Base-by-base conservation (phyloP, 2,888 invertebrate species). In the Phengaris arion region DNA sequence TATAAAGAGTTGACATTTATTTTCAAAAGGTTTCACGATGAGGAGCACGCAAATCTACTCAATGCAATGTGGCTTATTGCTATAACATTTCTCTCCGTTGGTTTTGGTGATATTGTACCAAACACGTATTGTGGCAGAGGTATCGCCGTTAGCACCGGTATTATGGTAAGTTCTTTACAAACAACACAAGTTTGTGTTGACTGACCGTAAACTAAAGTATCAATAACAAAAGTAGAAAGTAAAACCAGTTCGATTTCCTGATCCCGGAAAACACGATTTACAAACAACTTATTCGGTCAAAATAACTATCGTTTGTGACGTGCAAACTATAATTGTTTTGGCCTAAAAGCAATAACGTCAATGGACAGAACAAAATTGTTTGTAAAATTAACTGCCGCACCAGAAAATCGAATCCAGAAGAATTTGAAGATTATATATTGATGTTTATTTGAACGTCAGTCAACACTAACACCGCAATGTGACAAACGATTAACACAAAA, bases 11-110 rank as follows among this genome's bases (percentile, higher is more conserved):
- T 89, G 85, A 86, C 86, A 91, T 92, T 92, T 93, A 90, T 93
- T 92, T 85, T 90, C 88, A 82, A 92, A 93, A 99, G 99, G 96
- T 98, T 98, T 95, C 98, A 99, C 95, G 99, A 99, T 90, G 98
- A 98, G 94, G 98, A 98, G 94, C 99, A 99, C 94, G 98, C 98
- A 92, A 99, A 99, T 95, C 97, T 99, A 90, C 96, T 98, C 92
- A 99, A 99, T 95, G 98, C 99, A 87, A 99, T 99, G 98, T 99
- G 99, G 99, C 96, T 99, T 94, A 99, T 99, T 93, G 99, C 99
- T 88, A 99, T 99, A 90, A 99, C 99, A 87, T 99, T 99, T 96
- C 97, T 99, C 90, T 99, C 99, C 94, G 99, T 99, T 89, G 99
- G 99, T 91, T 99, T 99, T 95, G 99, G 99, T 90, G 99, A 99